phyloP scores from a whole-genome alignment of 2,888 invertebrate species.

The Tipula unca region DNA sequence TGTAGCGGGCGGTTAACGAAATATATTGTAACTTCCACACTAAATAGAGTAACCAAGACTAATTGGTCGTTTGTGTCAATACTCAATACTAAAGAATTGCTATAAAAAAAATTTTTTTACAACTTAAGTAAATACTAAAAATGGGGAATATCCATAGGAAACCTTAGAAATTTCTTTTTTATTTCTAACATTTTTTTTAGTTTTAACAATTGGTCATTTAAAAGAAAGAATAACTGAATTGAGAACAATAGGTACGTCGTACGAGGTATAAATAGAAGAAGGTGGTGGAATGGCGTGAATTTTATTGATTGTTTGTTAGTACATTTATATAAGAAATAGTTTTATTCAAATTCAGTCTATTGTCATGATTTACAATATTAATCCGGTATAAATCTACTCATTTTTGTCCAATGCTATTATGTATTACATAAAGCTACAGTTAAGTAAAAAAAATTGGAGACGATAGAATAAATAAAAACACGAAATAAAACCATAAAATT shows the following conservation, averaged over 20 bases:
- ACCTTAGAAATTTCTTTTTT: background rate
- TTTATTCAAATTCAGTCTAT: background rate
- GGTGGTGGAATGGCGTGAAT: background rate
- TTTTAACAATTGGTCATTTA: conserved; percentile 3
- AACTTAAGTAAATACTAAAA: background rate
- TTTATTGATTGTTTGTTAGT: background rate
- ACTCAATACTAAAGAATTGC: background rate
- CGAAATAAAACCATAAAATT: background rate
- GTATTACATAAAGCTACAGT: background rate
- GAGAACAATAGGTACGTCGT: conserved; percentile 1
- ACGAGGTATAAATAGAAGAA: background rate
- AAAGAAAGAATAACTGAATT: background rate
- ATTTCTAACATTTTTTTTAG: background rate
- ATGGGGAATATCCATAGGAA: background rate
- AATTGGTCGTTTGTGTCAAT: background rate
- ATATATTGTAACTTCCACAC: background rate
- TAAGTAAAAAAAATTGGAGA: background rate
- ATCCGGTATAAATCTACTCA: background rate
- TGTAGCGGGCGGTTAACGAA: background rate
- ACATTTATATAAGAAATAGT: background rate
- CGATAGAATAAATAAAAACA: background rate
- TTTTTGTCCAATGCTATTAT: background rate
- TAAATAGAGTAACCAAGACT: background rate
- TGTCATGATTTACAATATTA: background rate
- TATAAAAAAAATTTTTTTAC: background rate